Conservation (phyloP, 2,113 vertebrate genomes). For the Cygnus atratus region DNA sequence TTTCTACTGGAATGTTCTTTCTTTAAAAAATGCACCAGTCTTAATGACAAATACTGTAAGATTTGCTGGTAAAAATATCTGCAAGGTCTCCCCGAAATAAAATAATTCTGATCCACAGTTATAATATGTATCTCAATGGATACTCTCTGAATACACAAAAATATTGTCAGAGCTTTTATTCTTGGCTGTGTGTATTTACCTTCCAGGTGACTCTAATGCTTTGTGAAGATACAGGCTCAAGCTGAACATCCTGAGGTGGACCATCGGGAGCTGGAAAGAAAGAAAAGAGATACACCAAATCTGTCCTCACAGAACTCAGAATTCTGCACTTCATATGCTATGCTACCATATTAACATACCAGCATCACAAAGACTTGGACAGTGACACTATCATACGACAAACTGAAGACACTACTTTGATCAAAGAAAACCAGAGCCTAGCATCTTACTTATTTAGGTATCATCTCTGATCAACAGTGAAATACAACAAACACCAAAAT, state of each 20-base stretch:
- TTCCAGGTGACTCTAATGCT: slow-evolving; percentile 98
- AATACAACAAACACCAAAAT: background rate
- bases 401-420: background rate
- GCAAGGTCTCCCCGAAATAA: background rate
- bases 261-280: slow-evolving; percentile 90
- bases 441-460: background rate
- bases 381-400: background rate
- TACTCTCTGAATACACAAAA: background rate
- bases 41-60: background rate
- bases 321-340: background rate
- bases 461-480: background rate
- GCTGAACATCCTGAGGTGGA: slow-evolving; percentile 92
- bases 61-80: background rate
- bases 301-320: background rate
- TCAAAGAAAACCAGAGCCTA: background rate
- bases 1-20: background rate
- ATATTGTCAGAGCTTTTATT: background rate
- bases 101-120: background rate
- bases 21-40: background rate
- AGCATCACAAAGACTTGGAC: background rate
- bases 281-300: slow-evolving; percentile 34
- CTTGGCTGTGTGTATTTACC: slow-evolving; percentile 73
- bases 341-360: background rate
- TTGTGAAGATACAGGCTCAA: slow-evolving; percentile 96
- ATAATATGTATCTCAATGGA: background rate